Evolutionary conservation across 2,888 invertebrate species (phyloP), one percentile per base, ranked within the genome.

Genomic region (Pseudeuparius sepicola): DNA sequence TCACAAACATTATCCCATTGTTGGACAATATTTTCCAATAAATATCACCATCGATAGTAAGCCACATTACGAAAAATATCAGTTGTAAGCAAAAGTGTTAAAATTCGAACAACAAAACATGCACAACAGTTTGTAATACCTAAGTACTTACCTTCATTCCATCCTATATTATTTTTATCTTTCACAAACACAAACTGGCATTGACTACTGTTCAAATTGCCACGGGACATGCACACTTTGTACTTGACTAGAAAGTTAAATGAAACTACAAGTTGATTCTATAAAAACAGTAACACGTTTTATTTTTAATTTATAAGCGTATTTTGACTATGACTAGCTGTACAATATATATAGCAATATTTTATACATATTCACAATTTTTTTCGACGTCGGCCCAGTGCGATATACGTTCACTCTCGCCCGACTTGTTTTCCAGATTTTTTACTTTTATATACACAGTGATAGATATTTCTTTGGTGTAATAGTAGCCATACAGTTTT

Each of bases 221-320:
- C n/a, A n/a, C n/a, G n/a, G n/a, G n/a, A n/a, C n/a, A n/a, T n/a
- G n/a, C n/a, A n/a, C n/a, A n/a, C n/a, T n/a, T n/a, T n/a, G n/a
- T n/a, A n/a, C n/a, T n/a, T n/a, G n/a, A n/a, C 7, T 18, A 20
- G 13, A 17, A 16, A 29, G 14, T 31, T 4, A 46, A 60, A 57
- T 50, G 52, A 60, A 61, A 61, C 60, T 49, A 58, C 46, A 43
- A 50, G n/a, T 57, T 60, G 50, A 58, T 62, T 61, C 61, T 62
- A 62, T 62, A 63, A 63, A 63, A 63, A 63, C 63, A 63, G 60
- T 63, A 63, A 63, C 63, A 60, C 60, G 57, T 57, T 61, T 63
- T 60, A 60, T 61, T 60, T n/a, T 57, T 59, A 54, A 56, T 59
- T 60, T 57, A 55, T 61, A 63, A 63, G 63, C 63, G 63, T 63